phyloP scores from a whole-genome alignment of 2,113 vertebrate species.

The Hymenochirus boettgeri region DNA sequence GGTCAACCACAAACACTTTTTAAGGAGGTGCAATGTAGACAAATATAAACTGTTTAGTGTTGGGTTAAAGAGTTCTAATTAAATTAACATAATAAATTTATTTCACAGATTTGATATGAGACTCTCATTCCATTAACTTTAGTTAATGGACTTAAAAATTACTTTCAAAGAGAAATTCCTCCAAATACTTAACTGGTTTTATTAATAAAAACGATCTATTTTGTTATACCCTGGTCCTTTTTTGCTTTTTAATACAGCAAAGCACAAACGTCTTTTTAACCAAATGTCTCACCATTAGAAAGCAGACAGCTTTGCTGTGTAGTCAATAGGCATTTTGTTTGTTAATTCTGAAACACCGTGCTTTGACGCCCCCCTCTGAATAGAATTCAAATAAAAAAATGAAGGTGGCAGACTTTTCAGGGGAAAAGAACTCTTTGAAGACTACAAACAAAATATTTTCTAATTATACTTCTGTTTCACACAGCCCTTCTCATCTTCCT shows the following conservation, averaged over 20 bases:
- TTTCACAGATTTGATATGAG: slow-evolving; percentile 6
- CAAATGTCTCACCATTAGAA: too few species aligned
- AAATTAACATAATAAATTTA: slow-evolving; percentile 25
- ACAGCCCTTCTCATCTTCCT: slow-evolving; percentile 4
- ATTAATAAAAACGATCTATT: not conserved
- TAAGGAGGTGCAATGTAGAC: slow-evolving; percentile 41
- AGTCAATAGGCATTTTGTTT: too few species aligned
- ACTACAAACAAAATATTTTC: slow-evolving; percentile 21
- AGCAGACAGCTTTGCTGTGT: too few species aligned
- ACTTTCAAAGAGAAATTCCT: not conserved
- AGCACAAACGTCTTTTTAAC: too few species aligned
- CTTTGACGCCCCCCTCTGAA: too few species aligned
- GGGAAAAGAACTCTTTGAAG: slow-evolving; percentile 11
- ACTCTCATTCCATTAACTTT: not conserved
- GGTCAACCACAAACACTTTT: slow-evolving; percentile 49
- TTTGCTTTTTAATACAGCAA: too few species aligned
- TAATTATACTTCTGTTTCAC: slow-evolving; percentile 24
- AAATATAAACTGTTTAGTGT: slow-evolving; percentile 29
- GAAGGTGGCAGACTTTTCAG: slow-evolving; percentile 12
- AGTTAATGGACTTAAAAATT: too few species aligned
- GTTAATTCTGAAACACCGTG: too few species aligned
- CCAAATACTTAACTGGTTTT: too few species aligned
- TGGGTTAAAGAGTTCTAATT: slow-evolving; percentile 14
- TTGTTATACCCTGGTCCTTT: not conserved
- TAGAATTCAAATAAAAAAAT: slow-evolving; percentile 3